Conservation (phyloP, 53 echinoderm and acorn worm species). For the Paracentrotus lividus region DNA sequence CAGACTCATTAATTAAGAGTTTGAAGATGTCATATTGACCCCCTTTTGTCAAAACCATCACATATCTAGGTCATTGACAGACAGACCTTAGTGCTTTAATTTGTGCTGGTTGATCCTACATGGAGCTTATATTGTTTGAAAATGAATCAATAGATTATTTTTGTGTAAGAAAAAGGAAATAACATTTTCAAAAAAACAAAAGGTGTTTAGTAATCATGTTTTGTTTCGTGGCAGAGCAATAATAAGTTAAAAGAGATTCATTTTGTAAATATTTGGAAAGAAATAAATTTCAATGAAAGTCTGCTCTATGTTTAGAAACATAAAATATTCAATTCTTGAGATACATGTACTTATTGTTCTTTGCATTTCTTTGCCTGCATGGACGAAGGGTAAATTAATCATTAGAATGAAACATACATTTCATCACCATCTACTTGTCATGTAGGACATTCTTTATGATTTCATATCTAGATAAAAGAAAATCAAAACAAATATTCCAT, state of each 20-base stretch:
- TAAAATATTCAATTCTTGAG: background rate
- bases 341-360: background rate
- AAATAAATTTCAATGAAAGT: background rate
- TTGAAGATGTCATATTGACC: slow-evolving; percentile 51
- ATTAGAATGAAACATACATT: slow-evolving; percentile 7
- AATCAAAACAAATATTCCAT: slow-evolving; percentile 27
- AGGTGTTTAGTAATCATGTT: background rate
- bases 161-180: background rate
- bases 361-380: background rate
- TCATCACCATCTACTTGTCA: slow-evolving; percentile 25
- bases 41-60: slow-evolving; percentile 43
- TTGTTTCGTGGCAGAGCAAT: background rate
- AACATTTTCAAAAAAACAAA: background rate
- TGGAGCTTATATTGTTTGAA: background rate
- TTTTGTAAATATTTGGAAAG: background rate
- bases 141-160: background rate
- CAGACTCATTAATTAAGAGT: slow-evolving; percentile 48
- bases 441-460: background rate
- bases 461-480: slow-evolving; percentile 23
- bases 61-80: slow-evolving; percentile 55
- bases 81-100: background rate
- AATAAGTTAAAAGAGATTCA: background rate
- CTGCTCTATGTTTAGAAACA: background rate
- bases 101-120: background rate
- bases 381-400: slow-evolving; percentile 21